Base-by-base conservation (phyloP, 2,888 invertebrate species). In the Phortica okadai region DNA sequence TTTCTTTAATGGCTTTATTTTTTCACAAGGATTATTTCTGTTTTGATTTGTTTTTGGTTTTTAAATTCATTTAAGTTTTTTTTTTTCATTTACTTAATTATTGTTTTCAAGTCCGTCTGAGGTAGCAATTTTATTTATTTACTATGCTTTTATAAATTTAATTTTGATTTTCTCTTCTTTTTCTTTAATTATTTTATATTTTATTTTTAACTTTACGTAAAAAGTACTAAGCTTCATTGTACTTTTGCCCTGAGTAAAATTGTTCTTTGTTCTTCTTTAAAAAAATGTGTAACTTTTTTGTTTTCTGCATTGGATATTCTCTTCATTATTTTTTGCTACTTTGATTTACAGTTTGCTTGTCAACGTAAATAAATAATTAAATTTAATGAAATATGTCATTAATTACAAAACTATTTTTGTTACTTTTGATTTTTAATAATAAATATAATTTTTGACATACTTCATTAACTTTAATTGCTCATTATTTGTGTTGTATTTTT, bases 181-280 rank as follows among this genome's bases (percentile, higher is more conserved):
- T 33, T 33, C 33, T 33, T 33, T 33, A 33, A 50, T 64, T 50
- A 64, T 74, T 75, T 79, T 80, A 41, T 54, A 66, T 25, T 45
- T 77, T 77, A 70, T 54, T 8, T 64, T 76, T 75, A 62, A 62
- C 25, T 78, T 81, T 85, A 76, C 81, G 79, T 83, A 80, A 82
- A 56, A 86, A 86, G 87, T 86, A 86, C 88, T 80, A 84, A 88
- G 84, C 87, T 83, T 89, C 89, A 89, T 91, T 91, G 91, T 91
- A 91, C 91, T 91, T 91, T 91, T 90, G 91, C 91, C 91, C 91
- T 91, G 91, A 91, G 91, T 90, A 89, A 90, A 62, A 21, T 86
- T 86, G 83, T 85, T 85, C 78, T 74, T 82, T 79, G 75, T 77
- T 81, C 21, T 76, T 16, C 50, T 50, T 14, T 11, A 50, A 50